Base-by-base conservation (phyloP, 2,113 vertebrate genomes). In the Dasypus novemcinctus region DNA sequence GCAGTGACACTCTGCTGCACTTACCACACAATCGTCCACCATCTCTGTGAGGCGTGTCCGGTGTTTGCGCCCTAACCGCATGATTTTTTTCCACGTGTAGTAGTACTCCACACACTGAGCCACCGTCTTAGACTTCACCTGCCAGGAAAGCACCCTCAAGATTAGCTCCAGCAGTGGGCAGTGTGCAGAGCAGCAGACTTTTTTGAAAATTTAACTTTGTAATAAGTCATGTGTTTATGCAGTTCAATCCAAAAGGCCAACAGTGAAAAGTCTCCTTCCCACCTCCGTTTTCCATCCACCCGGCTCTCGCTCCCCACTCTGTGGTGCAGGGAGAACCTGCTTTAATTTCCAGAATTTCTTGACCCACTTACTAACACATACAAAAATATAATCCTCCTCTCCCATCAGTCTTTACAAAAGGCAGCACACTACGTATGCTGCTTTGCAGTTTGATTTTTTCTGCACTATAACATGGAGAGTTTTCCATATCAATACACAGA, bases 51-150 rank as follows among this genome's bases (percentile, higher is more conserved):
- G 97, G 20, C 98, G 98, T 9, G 98, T 98, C 82, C 98, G 98
- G 91, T 99, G 98, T 63, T 98, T 98, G 71, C 97, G 98, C 61
- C 99, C 98, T 87, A 99, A 94, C 63, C 97, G 98, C 97, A 99
- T 97, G 43, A 99, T 99, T 96, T 99, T 99, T 96, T 99, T 99
- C 99, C 99, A 99, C 0, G 99, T 99, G 72, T 99, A 99, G 97
- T 99, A 99, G 97, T 99, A 99, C 96, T 99, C 99, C 64, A 99
- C 99, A 75, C 99, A 99, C 76, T 99, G 99, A 90, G 99, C 98
- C 90, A 99, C 97, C 0, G 99, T 99, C 98, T 99, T 99, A 10
- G 99, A 99, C 97, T 99, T 99, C 80, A 99, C 99, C 99, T 99
- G 94, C 4, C 96, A 0, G 89, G 85, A 83, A 63, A 86, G 92